These are phyloP conservation scores for Mirza zaza DNA, from an alignment of 2,113 vertebrate genomes.

Conservation along the genomic window DNA sequence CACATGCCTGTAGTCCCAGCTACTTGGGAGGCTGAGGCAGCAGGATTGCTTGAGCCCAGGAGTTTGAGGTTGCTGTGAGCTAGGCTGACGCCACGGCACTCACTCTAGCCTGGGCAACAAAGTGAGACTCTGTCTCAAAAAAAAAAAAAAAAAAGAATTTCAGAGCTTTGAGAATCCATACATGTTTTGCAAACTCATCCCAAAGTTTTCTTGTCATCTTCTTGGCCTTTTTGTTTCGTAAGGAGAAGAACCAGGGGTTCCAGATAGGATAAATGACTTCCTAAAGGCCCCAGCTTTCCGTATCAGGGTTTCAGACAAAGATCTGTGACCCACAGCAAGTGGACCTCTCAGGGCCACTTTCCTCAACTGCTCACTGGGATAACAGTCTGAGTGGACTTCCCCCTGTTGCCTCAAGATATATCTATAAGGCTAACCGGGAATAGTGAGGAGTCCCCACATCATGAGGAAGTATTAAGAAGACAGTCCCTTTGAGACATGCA, in stretches of 20 bases:
- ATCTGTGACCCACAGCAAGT: background rate
- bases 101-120: no score
- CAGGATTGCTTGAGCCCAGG: no score
- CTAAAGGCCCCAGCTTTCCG: background rate
- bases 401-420: background rate
- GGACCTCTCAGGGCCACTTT: background rate
- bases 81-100: no score
- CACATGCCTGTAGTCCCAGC: no score
- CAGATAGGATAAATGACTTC: background rate
- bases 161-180: background rate
- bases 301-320: background rate
- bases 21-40: no score
- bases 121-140: no score
- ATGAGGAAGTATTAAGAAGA: background rate
- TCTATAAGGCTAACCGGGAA: background rate
- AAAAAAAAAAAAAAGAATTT: no score
- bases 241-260: background rate
- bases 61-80: no score
- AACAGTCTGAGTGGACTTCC: background rate
- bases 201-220: background rate
- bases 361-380: background rate
- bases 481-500: rapidly evolving
- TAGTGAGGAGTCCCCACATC: background rate
- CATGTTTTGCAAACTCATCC: conserved; percentile 15
- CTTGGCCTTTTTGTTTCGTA: background rate